phyloP scores from a whole-genome alignment of 1,140 invertebrate genomes.

The Drosophila leontia region DNA sequence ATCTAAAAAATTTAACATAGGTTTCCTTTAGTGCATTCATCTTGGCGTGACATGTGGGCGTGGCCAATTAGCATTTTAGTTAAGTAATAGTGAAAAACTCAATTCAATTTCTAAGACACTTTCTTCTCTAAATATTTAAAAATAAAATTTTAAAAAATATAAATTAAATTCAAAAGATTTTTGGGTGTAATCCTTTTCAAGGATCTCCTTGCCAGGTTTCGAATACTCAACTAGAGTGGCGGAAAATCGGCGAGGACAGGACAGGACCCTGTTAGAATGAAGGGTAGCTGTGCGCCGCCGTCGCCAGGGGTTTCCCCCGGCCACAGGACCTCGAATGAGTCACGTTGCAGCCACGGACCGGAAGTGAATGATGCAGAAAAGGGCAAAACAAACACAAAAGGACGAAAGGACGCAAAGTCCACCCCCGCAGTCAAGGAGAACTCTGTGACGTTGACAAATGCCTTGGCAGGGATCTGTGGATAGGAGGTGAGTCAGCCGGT shows the following conservation, averaged over 20 bases:
- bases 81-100: not conserved
- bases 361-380: constrained; percentile 80
- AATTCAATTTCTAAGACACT: not conserved
- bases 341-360: constrained; percentile 70
- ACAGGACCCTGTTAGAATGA: not conserved
- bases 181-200: not conserved
- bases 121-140: not conserved
- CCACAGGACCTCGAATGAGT: constrained; percentile 53
- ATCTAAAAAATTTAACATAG: not conserved
- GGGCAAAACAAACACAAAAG: constrained; percentile 57
- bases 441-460: constrained; percentile 77
- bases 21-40: not conserved
- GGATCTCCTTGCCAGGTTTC: too few species aligned
- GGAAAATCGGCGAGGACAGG: not conserved
- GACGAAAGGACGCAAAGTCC: constrained; percentile 13
- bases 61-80: not conserved
- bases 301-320: constrained; percentile 45
- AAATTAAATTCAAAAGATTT: not conserved
- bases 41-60: not conserved
- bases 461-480: constrained; percentile 38
- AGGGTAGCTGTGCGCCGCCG: not conserved
- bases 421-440: constrained; percentile 45
- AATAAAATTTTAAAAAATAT: not conserved
- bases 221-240: not conserved
- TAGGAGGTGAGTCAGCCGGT: constrained; percentile 70